phyloP scores from a whole-genome alignment of 2,113 vertebrate species.

The Labrus mixtus region DNA sequence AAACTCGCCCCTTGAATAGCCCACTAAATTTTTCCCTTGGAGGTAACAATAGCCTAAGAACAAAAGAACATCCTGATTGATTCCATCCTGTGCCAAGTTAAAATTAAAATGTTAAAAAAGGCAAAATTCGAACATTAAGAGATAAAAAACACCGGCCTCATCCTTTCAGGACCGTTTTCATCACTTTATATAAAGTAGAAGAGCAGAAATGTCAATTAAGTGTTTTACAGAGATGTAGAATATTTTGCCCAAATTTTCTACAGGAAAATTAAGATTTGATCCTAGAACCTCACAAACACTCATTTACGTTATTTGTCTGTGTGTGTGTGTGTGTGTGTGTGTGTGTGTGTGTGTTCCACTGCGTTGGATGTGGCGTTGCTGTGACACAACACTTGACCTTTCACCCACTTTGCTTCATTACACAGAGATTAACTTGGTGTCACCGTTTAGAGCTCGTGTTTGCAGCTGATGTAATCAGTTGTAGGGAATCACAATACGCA shows the following conservation, averaged over 20 bases:
- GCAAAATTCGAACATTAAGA: too few relatives aligned
- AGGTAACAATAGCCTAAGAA: too few relatives aligned
- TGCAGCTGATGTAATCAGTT: constrained; percentile 58
- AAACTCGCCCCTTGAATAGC: too few relatives aligned
- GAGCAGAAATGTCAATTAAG: too few relatives aligned
- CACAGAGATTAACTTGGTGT: constrained; percentile 61
- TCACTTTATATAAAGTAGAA: too few relatives aligned
- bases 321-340: background rate
- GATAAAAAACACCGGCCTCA: too few relatives aligned
- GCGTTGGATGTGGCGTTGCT: constrained; percentile 1
- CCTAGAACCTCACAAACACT: background rate
- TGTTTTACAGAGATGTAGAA: too few relatives aligned
- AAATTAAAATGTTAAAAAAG: too few relatives aligned
- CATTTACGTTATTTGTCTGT: background rate
- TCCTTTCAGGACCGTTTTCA: too few relatives aligned
- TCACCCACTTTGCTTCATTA: constrained; percentile 63
- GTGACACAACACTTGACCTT: constrained; percentile 48
- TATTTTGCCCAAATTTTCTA: background rate
- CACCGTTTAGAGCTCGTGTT: constrained; percentile 47
- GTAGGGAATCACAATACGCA: constrained; percentile 39
- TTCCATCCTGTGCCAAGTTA: too few relatives aligned
- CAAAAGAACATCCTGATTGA: too few relatives aligned
- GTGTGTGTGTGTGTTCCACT: background rate
- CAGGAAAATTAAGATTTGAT: background rate
- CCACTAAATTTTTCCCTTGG: too few relatives aligned